Percentiles rank a stretch among this genome's conserved stretches.
These are phyloP conservation scores for Psittacula derbiana DNA, from an alignment of 2,797 vertebrate genomes.

Conservation along the genomic window DNA sequence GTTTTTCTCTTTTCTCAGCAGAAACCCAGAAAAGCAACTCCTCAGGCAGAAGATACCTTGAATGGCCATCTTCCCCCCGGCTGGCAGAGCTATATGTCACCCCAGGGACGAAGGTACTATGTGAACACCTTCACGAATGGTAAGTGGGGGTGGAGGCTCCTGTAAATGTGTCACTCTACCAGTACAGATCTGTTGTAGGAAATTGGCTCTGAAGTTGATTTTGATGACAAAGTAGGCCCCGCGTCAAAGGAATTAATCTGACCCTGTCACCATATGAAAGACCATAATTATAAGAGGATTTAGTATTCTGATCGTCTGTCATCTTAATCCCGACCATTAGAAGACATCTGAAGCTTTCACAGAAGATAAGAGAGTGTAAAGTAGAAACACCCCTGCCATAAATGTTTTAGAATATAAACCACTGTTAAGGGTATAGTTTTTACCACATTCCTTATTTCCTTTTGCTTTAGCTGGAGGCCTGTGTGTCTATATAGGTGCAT, in stretches of 20 bases:
- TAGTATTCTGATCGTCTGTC: background rate
- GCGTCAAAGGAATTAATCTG: background rate
- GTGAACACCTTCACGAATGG: constrained; percentile 95
- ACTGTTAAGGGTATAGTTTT: background rate
- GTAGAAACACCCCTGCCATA: background rate
- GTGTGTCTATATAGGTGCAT: background rate
- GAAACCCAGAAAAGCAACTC: constrained; percentile 87
- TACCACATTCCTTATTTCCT: background rate
- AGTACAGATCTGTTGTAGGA: background rate
- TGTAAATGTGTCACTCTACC: background rate
- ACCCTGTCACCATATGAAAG: background rate
- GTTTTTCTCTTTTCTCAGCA: constrained; percentile 62
- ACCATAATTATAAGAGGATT: background rate
- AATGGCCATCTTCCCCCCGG: constrained; percentile 84
- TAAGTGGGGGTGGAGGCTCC: constrained; percentile 69
- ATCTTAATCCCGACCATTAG: background rate
- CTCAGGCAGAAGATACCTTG: constrained; percentile 85
- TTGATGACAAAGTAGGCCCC: background rate
- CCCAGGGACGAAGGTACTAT: constrained; percentile 92
- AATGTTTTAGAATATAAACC: background rate
- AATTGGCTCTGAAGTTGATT: background rate
- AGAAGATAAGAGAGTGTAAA: background rate
- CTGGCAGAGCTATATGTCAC: constrained; percentile 96
- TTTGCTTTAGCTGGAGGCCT: background rate
- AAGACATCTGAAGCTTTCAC: background rate